Evolutionary conservation across 2,797 vertebrate genomes (phyloP).

Genomic region (Fistularia tabacaria): DNA sequence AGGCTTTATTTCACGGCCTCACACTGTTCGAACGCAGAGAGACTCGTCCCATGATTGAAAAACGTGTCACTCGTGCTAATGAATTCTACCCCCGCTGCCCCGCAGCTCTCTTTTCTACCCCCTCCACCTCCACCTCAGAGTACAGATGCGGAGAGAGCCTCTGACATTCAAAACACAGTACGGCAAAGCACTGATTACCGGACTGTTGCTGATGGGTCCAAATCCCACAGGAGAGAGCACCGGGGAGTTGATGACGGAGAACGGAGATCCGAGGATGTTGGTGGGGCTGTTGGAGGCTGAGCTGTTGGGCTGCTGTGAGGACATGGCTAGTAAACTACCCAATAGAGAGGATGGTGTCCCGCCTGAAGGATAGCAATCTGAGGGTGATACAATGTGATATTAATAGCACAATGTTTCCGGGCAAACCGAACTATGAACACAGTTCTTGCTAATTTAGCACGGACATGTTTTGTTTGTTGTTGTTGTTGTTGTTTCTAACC

Average conservation of each 20-base stretch:
- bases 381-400: conserved; percentile 12
- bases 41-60: no score
- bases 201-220: conserved; percentile 85
- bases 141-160: not conserved
- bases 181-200: conserved; percentile 67
- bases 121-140: no score
- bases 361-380: conserved; percentile 77
- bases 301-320: conserved; percentile 70
- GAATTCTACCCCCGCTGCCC: no score
- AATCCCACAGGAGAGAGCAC: conserved; percentile 82
- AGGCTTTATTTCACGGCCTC: no score
- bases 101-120: no score
- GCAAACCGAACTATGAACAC: no score
- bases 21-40: no score
- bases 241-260: conserved; percentile 86
- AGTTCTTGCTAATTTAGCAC: no score
- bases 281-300: conserved; percentile 80
- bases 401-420: not conserved
- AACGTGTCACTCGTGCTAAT: no score
- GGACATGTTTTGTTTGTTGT: no score
- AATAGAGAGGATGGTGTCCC: conserved; percentile 50
- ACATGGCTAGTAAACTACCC: conserved; percentile 62
- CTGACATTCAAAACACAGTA: not conserved
- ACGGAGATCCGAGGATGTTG: conserved; percentile 82
- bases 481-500: no score